Evolutionary conservation across 2,888 invertebrate species (phyloP), one percentile per base, ranked within the genome.

Genomic region (Cosmorhoe ocellata): DNA sequence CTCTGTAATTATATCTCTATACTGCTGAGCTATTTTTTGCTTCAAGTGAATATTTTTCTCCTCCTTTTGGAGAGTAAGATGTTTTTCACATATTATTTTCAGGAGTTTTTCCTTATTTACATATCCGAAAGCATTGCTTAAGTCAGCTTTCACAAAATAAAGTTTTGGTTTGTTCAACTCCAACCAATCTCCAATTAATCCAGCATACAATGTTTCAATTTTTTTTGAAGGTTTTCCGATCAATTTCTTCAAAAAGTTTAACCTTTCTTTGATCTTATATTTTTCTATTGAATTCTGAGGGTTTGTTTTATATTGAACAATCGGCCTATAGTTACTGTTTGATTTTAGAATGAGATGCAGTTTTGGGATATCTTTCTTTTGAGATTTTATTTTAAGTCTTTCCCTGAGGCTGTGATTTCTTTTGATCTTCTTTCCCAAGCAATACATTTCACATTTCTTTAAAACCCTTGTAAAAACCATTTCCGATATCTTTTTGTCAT

Each of bases 81-180:
- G 74, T 26, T 60, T 80, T 37, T 84, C 76, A 51, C 59, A 57
- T 32, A 91, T 52, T 54, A 91, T 80, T 61, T 72, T 81, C 45
- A 77, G 59, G 22, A 91, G 66, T 44, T 74, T 74, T 3, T 72
- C 67, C 61, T 71, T 84, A 54, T 82, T 76, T 14, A 91, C 84
- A n/a, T 79, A 81, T 1, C 91, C 91, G 76, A 91, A 91, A 8
- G 91, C 91, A 75, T 91, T 87, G 38, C 78, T 82, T 0, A 91
- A 71, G 63, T 91, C 91, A 3, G 84, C 76, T 69, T 88, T 91
- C 0, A 91, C 67, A 63, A 90, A 90, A 67, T 84, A 91, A 10
- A 91, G 69, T 63, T 75, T 79, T 10, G 91, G 90, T 53, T 78
- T 75, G 37, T 76, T 71, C 3, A 62, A 55, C 30, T 64, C 58